These are phyloP conservation scores for Chiloscyllium plagiosum DNA, from an alignment of 2,113 vertebrate genomes.

Conservation along the genomic window DNA sequence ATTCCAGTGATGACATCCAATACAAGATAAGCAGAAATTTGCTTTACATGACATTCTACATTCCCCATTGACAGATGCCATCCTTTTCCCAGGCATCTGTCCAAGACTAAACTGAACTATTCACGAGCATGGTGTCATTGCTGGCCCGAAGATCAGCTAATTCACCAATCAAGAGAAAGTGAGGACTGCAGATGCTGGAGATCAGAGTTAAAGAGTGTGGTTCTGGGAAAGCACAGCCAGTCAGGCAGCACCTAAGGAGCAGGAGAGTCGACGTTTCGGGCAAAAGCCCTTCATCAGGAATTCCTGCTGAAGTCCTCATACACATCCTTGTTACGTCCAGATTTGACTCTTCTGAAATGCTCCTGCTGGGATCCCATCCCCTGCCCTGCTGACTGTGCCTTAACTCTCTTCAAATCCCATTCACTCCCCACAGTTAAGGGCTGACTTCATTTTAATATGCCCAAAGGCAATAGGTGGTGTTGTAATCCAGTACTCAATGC, in stretches of 20 bases:
- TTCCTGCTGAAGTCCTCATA: background rate
- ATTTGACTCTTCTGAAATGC: background rate
- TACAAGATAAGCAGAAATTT: background rate
- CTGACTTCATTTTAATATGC: background rate
- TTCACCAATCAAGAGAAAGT: background rate
- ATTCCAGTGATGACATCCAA: too few relatives aligned
- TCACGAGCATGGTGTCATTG: background rate
- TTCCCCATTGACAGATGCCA: background rate
- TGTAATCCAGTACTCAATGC: too few relatives aligned
- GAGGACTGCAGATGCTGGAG: too few relatives aligned
- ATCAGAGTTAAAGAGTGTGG: too few relatives aligned
- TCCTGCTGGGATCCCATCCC: too few relatives aligned
- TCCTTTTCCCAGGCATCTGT: too few relatives aligned
- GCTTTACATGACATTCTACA: background rate
- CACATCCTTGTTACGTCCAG: background rate
- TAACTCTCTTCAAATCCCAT: background rate
- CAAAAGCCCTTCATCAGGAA: too few relatives aligned
- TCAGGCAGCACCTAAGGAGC: too few relatives aligned
- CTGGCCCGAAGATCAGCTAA: background rate
- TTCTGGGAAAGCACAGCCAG: too few relatives aligned
- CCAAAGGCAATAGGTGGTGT: background rate
- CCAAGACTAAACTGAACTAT: background rate
- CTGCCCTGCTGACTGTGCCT: background rate
- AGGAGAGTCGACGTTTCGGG: too few relatives aligned
- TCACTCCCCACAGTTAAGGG: too few relatives aligned